Evolutionary conservation across 53 echinoderm and acorn worm genomes (phyloP).

Genomic region (Henricia sp.): DNA sequence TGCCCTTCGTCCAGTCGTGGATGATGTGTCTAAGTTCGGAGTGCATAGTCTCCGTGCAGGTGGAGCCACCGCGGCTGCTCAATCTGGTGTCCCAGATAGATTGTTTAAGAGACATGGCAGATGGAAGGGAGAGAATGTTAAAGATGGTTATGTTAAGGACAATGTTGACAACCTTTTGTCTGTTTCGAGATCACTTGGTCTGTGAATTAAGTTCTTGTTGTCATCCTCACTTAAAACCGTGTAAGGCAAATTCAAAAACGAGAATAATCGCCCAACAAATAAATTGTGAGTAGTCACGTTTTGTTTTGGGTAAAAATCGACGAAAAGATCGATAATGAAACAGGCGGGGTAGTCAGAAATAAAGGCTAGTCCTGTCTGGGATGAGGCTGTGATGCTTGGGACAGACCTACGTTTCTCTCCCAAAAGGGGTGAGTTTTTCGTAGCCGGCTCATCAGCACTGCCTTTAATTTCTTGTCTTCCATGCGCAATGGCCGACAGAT

Average conservation of each 20-base stretch:
- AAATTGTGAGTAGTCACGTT: too few relatives aligned
- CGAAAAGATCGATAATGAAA: too few relatives aligned
- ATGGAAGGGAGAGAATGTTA: constrained; percentile 31
- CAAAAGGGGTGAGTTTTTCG: constrained; percentile 24
- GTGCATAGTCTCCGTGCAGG: constrained; percentile 44
- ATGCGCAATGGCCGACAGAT: too few relatives aligned
- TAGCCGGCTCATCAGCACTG: constrained; percentile 13
- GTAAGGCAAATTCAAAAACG: too few relatives aligned
- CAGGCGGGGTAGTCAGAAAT: too few relatives aligned
- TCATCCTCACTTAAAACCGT: too few relatives aligned
- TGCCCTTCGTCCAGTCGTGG: constrained; percentile 36
- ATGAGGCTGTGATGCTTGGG: background rate
- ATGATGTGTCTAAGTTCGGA: constrained; percentile 30
- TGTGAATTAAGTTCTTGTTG: too few relatives aligned
- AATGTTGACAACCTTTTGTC: background rate
- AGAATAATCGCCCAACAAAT: too few relatives aligned
- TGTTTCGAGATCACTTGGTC: background rate
- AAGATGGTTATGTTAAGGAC: constrained; percentile 55
- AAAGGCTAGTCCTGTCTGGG: background rate
- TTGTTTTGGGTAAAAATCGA: too few relatives aligned
- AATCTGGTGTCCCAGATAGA: constrained; percentile 53
- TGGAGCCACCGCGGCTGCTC: constrained; percentile 42
- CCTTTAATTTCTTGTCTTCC: background rate
- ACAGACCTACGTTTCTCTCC: constrained; percentile 25
- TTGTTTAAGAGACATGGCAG: constrained; percentile 42